These are phyloP conservation scores for Bicyclus anynana DNA, from an alignment of 1,140 invertebrate genomes.

Conservation along the genomic window DNA sequence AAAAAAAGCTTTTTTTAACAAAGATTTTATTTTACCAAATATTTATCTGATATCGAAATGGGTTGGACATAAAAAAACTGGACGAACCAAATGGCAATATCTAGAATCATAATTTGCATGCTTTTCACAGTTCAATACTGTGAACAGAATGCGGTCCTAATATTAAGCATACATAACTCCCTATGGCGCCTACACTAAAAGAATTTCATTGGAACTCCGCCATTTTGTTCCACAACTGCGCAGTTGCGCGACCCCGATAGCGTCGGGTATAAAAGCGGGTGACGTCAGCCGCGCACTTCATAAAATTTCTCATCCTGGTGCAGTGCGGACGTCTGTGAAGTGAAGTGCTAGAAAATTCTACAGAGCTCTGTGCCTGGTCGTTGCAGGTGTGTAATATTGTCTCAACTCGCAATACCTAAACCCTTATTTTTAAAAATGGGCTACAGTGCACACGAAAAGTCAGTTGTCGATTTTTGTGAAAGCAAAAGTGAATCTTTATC, in stretches of 20 bases:
- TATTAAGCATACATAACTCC: no score
- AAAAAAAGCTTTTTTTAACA: no score
- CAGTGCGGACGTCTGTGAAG: constrained; percentile 47
- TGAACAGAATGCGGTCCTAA: no score
- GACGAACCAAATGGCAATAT: no score
- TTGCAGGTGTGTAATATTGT: constrained; percentile 73
- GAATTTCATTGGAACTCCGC: constrained; percentile 33
- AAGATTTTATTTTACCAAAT: no score
- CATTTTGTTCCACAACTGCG: constrained; percentile 64
- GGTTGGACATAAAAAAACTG: no score
- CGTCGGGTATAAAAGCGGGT: constrained; percentile 49
- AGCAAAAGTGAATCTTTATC: constrained; percentile 70
- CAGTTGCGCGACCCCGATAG: constrained; percentile 38
- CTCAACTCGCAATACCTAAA: constrained; percentile 50
- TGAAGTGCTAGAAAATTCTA: constrained; percentile 54
- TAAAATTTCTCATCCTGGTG: constrained; percentile 39
- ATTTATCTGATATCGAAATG: no score
- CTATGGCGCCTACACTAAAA: no score
- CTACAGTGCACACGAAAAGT: constrained; percentile 64
- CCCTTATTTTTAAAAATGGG: constrained; percentile 54
- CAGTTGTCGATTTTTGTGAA: constrained; percentile 71
- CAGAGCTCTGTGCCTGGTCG: constrained; percentile 57
- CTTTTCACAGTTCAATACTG: no score
- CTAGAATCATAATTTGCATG: no score
- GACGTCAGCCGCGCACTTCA: constrained; percentile 52